These are phyloP conservation scores for Anas platyrhynchos DNA, from an alignment of 2,113 vertebrate genomes.

Conservation along the genomic window DNA sequence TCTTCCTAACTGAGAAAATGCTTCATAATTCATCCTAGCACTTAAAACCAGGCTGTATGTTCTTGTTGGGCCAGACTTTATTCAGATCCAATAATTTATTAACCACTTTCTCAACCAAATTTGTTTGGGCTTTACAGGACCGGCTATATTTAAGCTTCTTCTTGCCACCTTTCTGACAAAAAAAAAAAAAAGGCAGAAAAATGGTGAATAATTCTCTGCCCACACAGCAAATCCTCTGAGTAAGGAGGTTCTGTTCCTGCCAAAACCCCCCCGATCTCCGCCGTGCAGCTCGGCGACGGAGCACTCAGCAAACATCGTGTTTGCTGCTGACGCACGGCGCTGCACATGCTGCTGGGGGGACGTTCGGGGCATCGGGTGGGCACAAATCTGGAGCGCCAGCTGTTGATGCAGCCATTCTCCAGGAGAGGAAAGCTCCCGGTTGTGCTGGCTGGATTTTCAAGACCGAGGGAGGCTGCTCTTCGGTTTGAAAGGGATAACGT, in stretches of 20 bases:
- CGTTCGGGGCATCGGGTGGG: neutral
- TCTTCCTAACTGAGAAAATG: conserved; percentile 21
- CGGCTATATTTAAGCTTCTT: neutral
- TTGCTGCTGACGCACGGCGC: neutral
- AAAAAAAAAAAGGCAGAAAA: neutral
- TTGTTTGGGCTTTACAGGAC: neutral
- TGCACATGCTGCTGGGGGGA: neutral
- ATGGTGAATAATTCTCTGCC: rapidly evolving
- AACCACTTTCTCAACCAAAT: neutral
- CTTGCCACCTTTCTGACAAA: rapidly evolving
- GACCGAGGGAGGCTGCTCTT: rapidly evolving
- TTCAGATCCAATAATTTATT: neutral
- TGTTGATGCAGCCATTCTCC: neutral
- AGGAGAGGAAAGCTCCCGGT: neutral
- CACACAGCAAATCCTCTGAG: rapidly evolving
- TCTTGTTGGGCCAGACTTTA: neutral
- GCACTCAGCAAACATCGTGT: neutral
- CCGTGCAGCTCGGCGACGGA: neutral
- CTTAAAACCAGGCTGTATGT: neutral
- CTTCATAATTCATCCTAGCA: neutral
- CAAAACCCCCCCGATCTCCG: rapidly evolving
- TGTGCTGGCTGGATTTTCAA: rapidly evolving
- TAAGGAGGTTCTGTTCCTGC: neutral
- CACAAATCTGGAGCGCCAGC: neutral
- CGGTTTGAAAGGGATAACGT: neutral